These are phyloP conservation scores for Frankliniella fusca DNA, from an alignment of 2,888 invertebrate genomes.

Conservation along the genomic window DNA sequence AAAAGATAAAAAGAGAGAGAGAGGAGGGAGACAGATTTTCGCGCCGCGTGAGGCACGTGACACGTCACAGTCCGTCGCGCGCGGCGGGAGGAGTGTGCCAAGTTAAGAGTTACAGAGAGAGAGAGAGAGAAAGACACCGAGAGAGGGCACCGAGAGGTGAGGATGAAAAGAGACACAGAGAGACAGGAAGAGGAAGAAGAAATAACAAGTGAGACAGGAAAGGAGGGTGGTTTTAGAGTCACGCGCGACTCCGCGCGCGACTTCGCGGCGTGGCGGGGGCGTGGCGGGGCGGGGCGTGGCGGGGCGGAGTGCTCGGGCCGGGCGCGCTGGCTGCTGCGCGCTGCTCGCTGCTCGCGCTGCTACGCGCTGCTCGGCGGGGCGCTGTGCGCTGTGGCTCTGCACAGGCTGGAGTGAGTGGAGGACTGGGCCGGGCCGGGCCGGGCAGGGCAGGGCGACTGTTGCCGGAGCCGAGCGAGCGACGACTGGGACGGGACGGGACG, in stretches of 20 bases:
- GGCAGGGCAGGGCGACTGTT: not conserved
- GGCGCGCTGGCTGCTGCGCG: not conserved
- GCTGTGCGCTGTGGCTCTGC: not conserved
- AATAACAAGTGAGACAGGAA: not conserved
- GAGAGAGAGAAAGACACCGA: not conserved
- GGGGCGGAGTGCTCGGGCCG: not conserved
- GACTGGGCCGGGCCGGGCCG: not conserved
- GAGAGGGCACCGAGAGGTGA: no score
- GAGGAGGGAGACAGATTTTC: not conserved
- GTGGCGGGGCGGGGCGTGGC: no score
- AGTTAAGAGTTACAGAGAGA: not conserved
- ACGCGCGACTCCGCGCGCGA: not conserved
- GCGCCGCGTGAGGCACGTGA: not conserved
- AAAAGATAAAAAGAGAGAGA: not conserved
- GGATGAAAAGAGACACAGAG: no score
- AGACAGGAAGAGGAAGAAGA: not conserved
- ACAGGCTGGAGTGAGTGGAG: not conserved
- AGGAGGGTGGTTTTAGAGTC: not conserved
- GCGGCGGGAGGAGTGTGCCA: no score
- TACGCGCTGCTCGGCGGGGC: not conserved
- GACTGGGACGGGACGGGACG: not conserved
- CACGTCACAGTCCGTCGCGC: not conserved
- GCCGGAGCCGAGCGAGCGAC: constrained; percentile 16
- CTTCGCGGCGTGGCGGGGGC: no score
- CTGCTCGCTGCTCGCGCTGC: not conserved